A percentile compares a stretch with the other conserved stretches of the same genome.
phyloP scores from a whole-genome alignment of 2,888 invertebrate genomes.

The Lysandra coridon region DNA sequence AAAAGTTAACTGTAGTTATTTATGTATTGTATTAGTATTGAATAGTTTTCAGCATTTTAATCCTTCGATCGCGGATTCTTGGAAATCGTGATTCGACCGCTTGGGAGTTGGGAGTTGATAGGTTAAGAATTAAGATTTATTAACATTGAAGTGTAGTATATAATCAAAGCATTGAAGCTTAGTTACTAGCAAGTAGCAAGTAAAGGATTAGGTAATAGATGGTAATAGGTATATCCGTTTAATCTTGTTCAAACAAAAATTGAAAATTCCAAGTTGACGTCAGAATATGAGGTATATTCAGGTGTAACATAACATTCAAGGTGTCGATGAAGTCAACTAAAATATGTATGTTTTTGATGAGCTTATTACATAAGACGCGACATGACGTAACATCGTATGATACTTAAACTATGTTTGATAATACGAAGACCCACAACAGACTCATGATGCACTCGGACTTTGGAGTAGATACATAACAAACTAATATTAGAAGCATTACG shows the following conservation, averaged over 20 bases:
- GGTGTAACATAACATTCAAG: conserved; percentile 8
- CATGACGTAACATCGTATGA: not conserved
- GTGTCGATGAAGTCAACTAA: conserved; percentile 8
- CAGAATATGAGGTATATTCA: conserved; percentile 8
- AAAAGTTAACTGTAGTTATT: not conserved
- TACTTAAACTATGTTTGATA: not conserved
- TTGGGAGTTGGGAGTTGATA: too few species aligned
- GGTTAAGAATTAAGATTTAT: not conserved
- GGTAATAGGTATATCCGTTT: not conserved
- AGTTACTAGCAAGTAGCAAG: not conserved
- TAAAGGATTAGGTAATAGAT: not conserved
- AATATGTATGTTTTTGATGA: not conserved
- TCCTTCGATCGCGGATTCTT: too few species aligned
- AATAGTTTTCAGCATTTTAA: not conserved
- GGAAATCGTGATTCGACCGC: too few species aligned
- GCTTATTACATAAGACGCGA: not conserved
- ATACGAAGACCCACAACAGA: not conserved
- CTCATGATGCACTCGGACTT: not conserved
- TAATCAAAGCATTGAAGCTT: not conserved
- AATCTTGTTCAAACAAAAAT: conserved; percentile 8
- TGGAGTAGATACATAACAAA: not conserved
- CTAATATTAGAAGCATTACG: not conserved
- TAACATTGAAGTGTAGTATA: not conserved
- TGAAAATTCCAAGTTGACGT: conserved; percentile 15
- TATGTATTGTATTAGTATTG: not conserved